Evolutionary conservation across 23 tunicate species (phyloP), one percentile per base, ranked within the genome.

Genomic region (Phallusia fumigata): DNA sequence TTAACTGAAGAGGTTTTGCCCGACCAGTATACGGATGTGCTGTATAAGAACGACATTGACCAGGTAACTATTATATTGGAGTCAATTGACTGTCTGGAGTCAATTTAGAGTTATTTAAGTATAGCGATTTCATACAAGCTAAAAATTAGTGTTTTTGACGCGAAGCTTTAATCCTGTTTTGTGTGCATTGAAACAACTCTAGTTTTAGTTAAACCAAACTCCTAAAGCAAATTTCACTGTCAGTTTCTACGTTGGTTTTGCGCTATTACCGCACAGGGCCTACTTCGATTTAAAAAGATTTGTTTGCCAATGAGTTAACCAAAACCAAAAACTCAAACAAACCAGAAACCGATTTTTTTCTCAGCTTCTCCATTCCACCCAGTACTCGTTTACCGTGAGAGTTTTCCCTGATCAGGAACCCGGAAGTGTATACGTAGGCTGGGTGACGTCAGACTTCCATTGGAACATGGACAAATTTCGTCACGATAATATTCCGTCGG

Each of bases 391-490:
- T 72, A 64, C 91, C 44, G 98, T 95, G 22, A 89, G 99, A 18
- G 74, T 90, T 8, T 90, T 87, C 75, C 99, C 99, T 13, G 88
- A 92, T 0, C 99, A 97, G 81, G 99, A 97, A 33, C 86, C 95
- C 15, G 79, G 81, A 22, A 83, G 83, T 31, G 53, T 77, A 8
- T 97, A 79, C 76, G 93, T 97, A 24, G 99, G 99, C 19, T 97
- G 99, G 99, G 97, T 97, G 74, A 97, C 89, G 34, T 89, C 97
- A 15, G 92, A 92, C 64, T 92, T 92, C 69, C 87, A 97, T 72
- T 81, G 95, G 81, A 80, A 69, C 34, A 51, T 64, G 19, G 88
- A 83, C 32, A 80, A 82, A 26, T 88, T 88, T 74, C 72, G 45
- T 10, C 72, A 53, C 35, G 95, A 89, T 0, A 76, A 87, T 24